phyloP scores from a whole-genome alignment of 2,888 invertebrate species.

The Cremastinae sp. region DNA sequence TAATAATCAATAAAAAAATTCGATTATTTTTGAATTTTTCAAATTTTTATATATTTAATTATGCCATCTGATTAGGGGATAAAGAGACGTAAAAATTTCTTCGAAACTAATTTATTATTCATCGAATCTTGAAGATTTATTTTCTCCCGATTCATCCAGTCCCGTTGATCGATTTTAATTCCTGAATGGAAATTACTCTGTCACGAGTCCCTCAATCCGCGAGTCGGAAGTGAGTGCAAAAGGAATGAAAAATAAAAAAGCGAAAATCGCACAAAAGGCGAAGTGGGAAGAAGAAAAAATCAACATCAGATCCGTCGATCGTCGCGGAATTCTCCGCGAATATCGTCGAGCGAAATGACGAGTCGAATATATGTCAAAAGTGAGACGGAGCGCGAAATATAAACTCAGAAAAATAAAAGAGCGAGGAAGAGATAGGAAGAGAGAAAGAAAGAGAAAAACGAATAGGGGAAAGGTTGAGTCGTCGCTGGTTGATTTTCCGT shows the following conservation, averaged over 20 bases:
- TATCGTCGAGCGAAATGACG: slow-evolving; percentile 53
- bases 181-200: background rate
- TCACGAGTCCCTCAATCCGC: too few relatives aligned
- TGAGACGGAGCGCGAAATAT: slow-evolving; percentile 41
- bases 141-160: slow-evolving; percentile 22
- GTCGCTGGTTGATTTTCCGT: slow-evolving; percentile 50
- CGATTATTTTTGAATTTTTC: too few relatives aligned
- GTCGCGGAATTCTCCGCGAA: slow-evolving; percentile 30
- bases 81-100: too few relatives aligned
- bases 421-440: slow-evolving; percentile 51
- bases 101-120: too few relatives aligned
- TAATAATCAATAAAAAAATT: too few relatives aligned
- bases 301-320: too few relatives aligned
- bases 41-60: too few relatives aligned
- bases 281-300: too few relatives aligned
- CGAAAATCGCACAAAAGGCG: background rate
- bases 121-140: background rate
- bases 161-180: background rate
- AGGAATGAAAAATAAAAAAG: background rate
- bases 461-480: slow-evolving; percentile 31
- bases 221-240: background rate
- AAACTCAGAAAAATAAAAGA: background rate
- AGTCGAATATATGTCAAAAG: slow-evolving; percentile 76
- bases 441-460: slow-evolving; percentile 26
- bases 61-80: too few relatives aligned